Evolutionary conservation across 2,113 vertebrate genomes (phyloP), one percentile per base, ranked within the genome.

Genomic region (Echinops telfairi): DNA sequence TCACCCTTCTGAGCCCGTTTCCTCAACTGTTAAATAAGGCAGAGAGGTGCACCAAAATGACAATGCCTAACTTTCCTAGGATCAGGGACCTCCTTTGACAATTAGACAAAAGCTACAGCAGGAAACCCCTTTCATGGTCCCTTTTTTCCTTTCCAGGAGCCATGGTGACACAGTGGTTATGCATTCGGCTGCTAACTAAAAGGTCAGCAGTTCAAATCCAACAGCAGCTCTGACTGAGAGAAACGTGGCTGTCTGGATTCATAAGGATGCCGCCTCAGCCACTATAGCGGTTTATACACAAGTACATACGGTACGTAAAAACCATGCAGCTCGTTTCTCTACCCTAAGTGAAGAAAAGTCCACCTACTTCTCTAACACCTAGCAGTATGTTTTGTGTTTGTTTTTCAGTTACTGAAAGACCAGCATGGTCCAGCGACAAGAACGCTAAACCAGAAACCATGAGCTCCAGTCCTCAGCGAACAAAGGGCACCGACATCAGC

Each of bases 51-150:
- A 60, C 38, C 53, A 90, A 91, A 94, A 89, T 36, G 12, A 1
- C 85, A 29, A 86, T 40, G 86, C 85, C 75, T 64, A 93, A 83
- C 29, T 31, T 88, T 92, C 43, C 36, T 64, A 86, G 70, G 53
- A 83, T 71, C 53, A 83, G 82, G 33, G 47, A 89, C 60, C 2
- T 6, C 7, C 38, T 86, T 11, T 89, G 38, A 89, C 31, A 89
- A 93, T 70, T 43, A 85, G 31, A 70, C 62, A 86, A 88, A 92
- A 83, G 31, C 10, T 88, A 71, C 19, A n/a, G n/a, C 17, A 33
- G 17, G 17, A 71, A 71, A n/a, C 6, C 31, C 5, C 70, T 71
- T 33, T 71, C n/a, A 64, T 53, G 8, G 31, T 62, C 16, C 23
- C 68, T 92, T 85, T 86, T n/a, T n/a, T 58, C 68, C n/a, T 23